phyloP scores from a whole-genome alignment of 2,888 invertebrate genomes.

The Phaonia tiefii region DNA sequence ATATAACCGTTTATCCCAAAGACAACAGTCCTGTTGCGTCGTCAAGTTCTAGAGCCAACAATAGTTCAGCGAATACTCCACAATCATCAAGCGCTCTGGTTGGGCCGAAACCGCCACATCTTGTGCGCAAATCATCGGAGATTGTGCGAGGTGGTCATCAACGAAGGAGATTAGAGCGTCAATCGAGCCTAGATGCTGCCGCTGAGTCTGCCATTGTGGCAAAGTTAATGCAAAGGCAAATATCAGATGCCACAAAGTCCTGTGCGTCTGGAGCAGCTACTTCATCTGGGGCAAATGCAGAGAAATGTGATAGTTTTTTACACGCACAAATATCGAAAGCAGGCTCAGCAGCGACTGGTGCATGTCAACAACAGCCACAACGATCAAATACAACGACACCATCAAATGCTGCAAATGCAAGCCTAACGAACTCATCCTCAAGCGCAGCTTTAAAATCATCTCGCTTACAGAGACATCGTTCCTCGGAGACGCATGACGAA shows the following conservation, averaged over 20 bases:
- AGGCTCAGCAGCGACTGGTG: conserved; percentile 47
- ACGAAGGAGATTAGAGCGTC: conserved; percentile 75
- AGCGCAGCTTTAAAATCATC: conserved; percentile 76
- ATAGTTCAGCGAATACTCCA: conserved; percentile 11
- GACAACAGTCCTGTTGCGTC: conserved; percentile 68
- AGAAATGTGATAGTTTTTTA: conserved; percentile 72
- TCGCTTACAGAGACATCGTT: conserved; percentile 79
- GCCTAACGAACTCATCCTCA: conserved; percentile 73
- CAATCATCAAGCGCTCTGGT: conserved; percentile 41
- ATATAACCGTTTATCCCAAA: conserved; percentile 77
- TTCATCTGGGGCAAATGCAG: conserved; percentile 50
- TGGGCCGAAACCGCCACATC: conserved; percentile 70
- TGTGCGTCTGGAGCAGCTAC: conserved; percentile 32
- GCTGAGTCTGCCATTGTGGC: conserved; percentile 72
- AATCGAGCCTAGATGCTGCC: conserved; percentile 77
- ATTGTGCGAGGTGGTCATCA: conserved; percentile 75
- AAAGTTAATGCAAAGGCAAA: conserved; percentile 74
- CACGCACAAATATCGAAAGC: conserved; percentile 71
- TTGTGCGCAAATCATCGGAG: conserved; percentile 75
- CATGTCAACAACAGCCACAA: conserved; percentile 48
- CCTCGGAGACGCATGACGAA: conserved; percentile 80
- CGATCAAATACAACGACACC: conserved; percentile 62
- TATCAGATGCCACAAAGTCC: conserved; percentile 72
- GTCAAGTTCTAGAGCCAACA: conserved; percentile 48
- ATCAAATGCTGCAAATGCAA: conserved; percentile 3